Conservation (phyloP, 2,888 invertebrate species). For the Dendrolimus pini region DNA sequence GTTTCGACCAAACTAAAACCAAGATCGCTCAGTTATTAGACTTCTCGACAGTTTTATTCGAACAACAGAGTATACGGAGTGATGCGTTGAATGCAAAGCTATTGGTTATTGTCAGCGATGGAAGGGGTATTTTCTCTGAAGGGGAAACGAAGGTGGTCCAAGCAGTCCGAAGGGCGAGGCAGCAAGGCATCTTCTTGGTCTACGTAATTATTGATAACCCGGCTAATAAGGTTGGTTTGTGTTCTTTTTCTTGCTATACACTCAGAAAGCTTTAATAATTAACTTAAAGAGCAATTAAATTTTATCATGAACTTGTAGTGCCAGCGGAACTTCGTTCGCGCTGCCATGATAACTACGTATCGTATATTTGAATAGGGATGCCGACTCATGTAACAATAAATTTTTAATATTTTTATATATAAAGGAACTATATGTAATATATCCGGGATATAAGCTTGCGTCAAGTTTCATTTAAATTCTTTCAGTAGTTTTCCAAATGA, state of each 20-base stretch:
- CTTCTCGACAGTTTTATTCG: constrained; percentile 80
- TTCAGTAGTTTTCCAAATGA: too few species aligned
- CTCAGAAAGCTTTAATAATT: too few species aligned
- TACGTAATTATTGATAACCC: constrained; percentile 98
- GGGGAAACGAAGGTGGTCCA: constrained; percentile 85
- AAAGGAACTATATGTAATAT: too few species aligned
- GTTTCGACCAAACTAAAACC: constrained; percentile 94
- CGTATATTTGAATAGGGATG: neutral
- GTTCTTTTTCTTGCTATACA: too few species aligned
- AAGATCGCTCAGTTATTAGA: constrained; percentile 89
- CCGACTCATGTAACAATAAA: too few species aligned
- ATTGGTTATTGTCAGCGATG: constrained; percentile 95
- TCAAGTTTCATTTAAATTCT: too few species aligned
- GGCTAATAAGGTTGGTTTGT: constrained; percentile 82
- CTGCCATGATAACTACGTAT: neutral
- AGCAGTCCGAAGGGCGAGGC: constrained; percentile 87
- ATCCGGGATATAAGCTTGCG: too few species aligned
- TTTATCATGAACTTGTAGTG: too few species aligned
- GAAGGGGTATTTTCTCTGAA: constrained; percentile 93
- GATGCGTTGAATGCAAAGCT: constrained; percentile 85
- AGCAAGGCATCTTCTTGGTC: constrained; percentile 92
- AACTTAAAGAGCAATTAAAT: too few species aligned
- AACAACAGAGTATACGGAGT: constrained; percentile 62
- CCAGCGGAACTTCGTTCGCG: too few species aligned
- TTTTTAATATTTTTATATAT: too few species aligned